These are phyloP conservation scores for Petrosia ficiformis DNA, from an alignment of 37 sponge, comb jelly and placozoan species.

Conservation along the genomic window DNA sequence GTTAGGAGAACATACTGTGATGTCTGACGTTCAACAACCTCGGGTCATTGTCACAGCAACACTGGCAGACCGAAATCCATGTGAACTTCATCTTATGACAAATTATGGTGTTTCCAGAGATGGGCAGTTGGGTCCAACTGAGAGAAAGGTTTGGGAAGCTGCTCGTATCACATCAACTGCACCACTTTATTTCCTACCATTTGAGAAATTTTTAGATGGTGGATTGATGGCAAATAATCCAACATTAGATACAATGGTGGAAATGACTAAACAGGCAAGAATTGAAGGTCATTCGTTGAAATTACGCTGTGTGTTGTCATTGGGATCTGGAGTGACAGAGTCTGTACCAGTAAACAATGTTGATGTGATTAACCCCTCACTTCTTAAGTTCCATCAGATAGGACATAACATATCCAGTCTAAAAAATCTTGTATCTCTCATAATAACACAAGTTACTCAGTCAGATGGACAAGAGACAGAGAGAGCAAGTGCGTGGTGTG, in stretches of 20 bases:
- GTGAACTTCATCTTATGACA: conserved; percentile 56
- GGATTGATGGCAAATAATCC: conserved; percentile 80
- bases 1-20: conserved; percentile 3
- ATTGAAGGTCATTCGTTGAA: conserved; percentile 5
- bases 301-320: conserved; percentile 36
- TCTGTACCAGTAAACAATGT: conserved; percentile 11
- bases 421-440: conserved; percentile 7
- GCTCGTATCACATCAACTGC: conserved; percentile 56
- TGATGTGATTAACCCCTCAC: neutral
- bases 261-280: conserved; percentile 34
- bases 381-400: neutral
- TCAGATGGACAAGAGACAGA: conserved; percentile 39
- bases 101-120: conserved; percentile 55
- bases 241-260: conserved; percentile 50
- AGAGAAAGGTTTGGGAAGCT: conserved; percentile 65
- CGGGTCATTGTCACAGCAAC: conserved; percentile 53
- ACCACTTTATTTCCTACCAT: conserved; percentile 58
- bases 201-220: conserved; percentile 60
- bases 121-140: conserved; percentile 42
- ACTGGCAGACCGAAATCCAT: conserved; percentile 54
- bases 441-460: conserved; percentile 33
- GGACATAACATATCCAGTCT: neutral
- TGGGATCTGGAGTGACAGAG: conserved; percentile 43
- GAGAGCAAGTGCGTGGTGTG: conserved; percentile 49
- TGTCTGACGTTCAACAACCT: conserved; percentile 17